Conservation (phyloP, 2,888 invertebrate genomes). For the Thera obeliscata region DNA sequence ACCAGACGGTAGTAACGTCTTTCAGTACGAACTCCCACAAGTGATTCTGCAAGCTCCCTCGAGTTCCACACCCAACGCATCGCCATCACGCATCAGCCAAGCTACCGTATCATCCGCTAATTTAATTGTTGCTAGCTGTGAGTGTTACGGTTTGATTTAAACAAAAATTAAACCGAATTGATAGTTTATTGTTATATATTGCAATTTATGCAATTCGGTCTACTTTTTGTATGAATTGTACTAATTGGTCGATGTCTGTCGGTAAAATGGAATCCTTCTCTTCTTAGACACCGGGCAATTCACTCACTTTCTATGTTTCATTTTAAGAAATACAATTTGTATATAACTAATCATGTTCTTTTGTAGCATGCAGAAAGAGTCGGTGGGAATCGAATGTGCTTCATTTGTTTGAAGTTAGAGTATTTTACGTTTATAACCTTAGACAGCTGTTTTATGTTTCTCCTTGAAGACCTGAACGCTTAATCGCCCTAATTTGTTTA, state of each 20-base stretch:
- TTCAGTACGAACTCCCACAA: conserved; percentile 89
- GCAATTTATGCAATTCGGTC: conserved; percentile 55
- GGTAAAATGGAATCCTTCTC: conserved; percentile 35
- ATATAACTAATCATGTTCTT: conserved; percentile 37
- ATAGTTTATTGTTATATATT: conserved; percentile 26
- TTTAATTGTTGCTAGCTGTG: conserved; percentile 85
- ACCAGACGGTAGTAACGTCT: conserved; percentile 86
- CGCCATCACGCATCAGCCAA: conserved; percentile 81
- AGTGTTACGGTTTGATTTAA: conserved; percentile 84
- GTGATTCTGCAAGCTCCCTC: conserved; percentile 91
- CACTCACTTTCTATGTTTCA: conserved; percentile 48
- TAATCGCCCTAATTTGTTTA: conserved; percentile 11
- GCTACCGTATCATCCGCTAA: conserved; percentile 81
- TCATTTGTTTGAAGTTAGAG: conserved; percentile 22
- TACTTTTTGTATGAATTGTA: conserved; percentile 63
- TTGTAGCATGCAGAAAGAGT: conserved; percentile 36
- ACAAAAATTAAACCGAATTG: conserved; percentile 62
- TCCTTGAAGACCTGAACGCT: conserved; percentile 15
- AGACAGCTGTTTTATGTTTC: conserved; percentile 4
- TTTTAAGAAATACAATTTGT: conserved; percentile 25
- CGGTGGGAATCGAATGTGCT: conserved; percentile 21
- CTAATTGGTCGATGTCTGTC: conserved; percentile 59
- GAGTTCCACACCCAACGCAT: conserved; percentile 83
- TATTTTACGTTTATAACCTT: conserved; percentile 1
- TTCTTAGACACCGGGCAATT: conserved; percentile 55